Evolutionary conservation across 2,888 invertebrate species (phyloP), one percentile per base, ranked within the genome.

Genomic region (Miltochrista miniata): DNA sequence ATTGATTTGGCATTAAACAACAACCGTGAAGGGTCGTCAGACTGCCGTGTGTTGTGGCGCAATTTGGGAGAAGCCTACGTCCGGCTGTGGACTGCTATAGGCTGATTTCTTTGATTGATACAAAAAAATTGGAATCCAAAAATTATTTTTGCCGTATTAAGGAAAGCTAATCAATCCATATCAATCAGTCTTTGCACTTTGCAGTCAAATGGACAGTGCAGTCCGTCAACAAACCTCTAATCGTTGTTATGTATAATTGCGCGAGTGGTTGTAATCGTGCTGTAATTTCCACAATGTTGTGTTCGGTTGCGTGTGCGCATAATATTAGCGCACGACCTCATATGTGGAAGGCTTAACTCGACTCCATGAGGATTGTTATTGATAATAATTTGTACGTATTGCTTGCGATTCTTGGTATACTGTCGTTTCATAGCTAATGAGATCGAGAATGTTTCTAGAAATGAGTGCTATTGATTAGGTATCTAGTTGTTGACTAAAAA

Each of bases 271-370:
- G 70, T 69, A 74, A 72, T 64, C 62, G 54, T 50, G 56, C 56
- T 50, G 63, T 70, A 66, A 70, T 61, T 47, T 52, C 57, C 41
- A 51, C 57, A 50, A 56, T 57, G 57, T 60, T 57, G 58, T 59
- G 55, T 56, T 54, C 61, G 47, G 54, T 64, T 45, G 71, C 64
- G 70, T 67, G 72, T 61, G 65, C 65, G 60, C 65, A 70, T 71
- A 69, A 64, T 58, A 67, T 72, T 72, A 71, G 59, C 64, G 59
- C 48, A 36, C 68, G 74, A 68, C 75, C 77, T 74, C 63, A 70
- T 72, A 60, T 52, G 14, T 51, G 52, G 72, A 66, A 70, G 67
- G 71, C 52, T 59, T 52, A 60, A 56, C 52, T 59, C 54, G 60
- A 54, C 51, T 54, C 45, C 54, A 54, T 47, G 47, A 56, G 56